These are phyloP conservation scores for Saccopteryx leptura DNA, from an alignment of 2,113 vertebrate genomes.

Conservation along the genomic window DNA sequence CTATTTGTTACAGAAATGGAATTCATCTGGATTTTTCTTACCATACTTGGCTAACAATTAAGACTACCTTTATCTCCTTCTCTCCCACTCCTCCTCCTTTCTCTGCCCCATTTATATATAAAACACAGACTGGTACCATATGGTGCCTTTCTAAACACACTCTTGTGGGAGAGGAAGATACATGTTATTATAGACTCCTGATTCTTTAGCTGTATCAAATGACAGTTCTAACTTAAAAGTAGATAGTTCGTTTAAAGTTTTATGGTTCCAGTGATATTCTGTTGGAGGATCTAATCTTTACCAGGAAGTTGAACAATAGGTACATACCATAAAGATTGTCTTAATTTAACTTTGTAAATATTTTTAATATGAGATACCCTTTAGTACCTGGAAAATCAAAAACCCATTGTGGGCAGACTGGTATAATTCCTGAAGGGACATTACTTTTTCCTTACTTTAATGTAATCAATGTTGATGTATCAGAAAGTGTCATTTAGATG, in stretches of 20 bases:
- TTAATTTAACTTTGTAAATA: conserved; percentile 29
- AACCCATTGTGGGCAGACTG: neutral
- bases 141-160: conserved; percentile 79
- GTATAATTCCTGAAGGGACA: conserved; percentile 9
- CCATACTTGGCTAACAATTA: conserved; percentile 74
- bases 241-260: conserved; percentile 59
- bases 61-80: conserved; percentile 72
- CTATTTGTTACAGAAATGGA: conserved; percentile 60
- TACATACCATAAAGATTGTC: neutral
- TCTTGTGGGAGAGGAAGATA: conserved; percentile 72
- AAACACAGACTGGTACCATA: conserved; percentile 83
- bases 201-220: conserved; percentile 65
- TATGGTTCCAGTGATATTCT: conserved; percentile 50
- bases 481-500: neutral
- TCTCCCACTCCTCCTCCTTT: conserved; percentile 69
- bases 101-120: conserved; percentile 76
- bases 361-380: neutral
- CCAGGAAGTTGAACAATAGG: conserved; percentile 14
- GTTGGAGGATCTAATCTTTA: conserved; percentile 46
- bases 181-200: conserved; percentile 63
- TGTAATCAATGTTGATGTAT: neutral
- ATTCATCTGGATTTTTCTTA: conserved; percentile 67
- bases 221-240: conserved; percentile 54
- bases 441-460: neutral
- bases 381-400: conserved; percentile 33